phyloP scores from a whole-genome alignment of 2,797 vertebrate species.

The Toxotes lorentzi region DNA sequence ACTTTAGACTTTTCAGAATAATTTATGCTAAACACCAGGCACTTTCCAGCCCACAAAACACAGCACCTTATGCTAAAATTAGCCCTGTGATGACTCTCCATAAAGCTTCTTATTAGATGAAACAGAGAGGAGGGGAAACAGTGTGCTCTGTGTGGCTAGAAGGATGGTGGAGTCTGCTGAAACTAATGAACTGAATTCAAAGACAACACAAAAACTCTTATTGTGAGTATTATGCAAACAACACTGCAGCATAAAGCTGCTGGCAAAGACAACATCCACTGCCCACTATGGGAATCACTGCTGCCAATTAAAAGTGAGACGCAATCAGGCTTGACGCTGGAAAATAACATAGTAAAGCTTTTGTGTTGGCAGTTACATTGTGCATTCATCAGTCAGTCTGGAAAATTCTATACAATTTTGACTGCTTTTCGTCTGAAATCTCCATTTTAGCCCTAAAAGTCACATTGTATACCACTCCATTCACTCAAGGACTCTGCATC shows the following conservation, averaged over 20 bases:
- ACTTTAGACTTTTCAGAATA: slow-evolving; percentile 8
- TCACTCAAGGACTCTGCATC: slow-evolving; percentile 34
- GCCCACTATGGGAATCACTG: slow-evolving; percentile 44
- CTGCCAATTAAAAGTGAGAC: slow-evolving; percentile 56
- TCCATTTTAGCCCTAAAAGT: slow-evolving; percentile 1
- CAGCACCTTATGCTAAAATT: slow-evolving; percentile 33
- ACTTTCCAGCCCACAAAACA: slow-evolving; percentile 29
- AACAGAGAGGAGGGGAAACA: slow-evolving; percentile 18
- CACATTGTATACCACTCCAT: neutral
- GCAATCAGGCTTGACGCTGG: slow-evolving; percentile 49
- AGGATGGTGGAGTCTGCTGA: slow-evolving; percentile 14
- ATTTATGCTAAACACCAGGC: slow-evolving; percentile 25
- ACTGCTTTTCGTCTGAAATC: neutral
- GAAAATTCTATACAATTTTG: neutral
- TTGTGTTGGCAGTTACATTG: slow-evolving; percentile 5
- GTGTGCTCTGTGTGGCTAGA: slow-evolving; percentile 8
- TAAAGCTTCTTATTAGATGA: slow-evolving; percentile 39
- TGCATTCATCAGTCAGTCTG: neutral
- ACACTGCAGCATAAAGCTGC: slow-evolving; percentile 18
- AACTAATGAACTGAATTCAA: slow-evolving; percentile 53
- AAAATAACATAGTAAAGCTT: slow-evolving; percentile 23
- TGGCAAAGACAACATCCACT: slow-evolving; percentile 19
- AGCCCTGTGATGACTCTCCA: slow-evolving; percentile 32
- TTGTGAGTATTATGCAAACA: slow-evolving; percentile 3
- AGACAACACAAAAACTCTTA: slow-evolving; percentile 38